These are phyloP conservation scores for Astyanax mexicanus DNA, from an alignment of 2,797 vertebrate genomes.

Conservation along the genomic window DNA sequence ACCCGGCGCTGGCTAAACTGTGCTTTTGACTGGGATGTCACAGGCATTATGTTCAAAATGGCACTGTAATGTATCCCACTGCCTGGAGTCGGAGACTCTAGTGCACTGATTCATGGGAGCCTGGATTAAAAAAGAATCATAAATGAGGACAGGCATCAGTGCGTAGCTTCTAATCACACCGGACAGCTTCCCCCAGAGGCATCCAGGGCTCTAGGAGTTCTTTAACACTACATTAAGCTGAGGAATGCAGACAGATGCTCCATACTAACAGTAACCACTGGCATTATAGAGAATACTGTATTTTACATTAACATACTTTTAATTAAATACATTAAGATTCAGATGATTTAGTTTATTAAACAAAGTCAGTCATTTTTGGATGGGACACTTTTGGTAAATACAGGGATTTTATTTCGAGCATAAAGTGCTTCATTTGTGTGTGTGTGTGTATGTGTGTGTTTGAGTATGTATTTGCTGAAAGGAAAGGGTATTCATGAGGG, in stretches of 20 bases:
- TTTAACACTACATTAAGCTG: constrained; percentile 33
- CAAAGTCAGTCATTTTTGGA: no score
- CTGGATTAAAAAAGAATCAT: constrained; percentile 32
- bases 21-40: constrained; percentile 53
- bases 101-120: constrained; percentile 16
- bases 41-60: constrained; percentile 49
- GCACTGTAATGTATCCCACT: constrained; percentile 45
- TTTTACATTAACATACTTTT: constrained; percentile 9
- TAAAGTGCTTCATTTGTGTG: no score
- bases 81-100: constrained; percentile 51
- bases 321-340: neutral
- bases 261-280: constrained; percentile 9
- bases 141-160: constrained; percentile 32
- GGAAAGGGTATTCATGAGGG: neutral
- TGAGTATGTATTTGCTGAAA: neutral
- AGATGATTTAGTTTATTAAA: neutral
- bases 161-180: constrained; percentile 30
- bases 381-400: no score
- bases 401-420: no score
- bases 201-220: constrained; percentile 1
- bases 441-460: neutral
- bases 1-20: constrained; percentile 55
- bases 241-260: constrained; percentile 14
- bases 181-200: constrained; percentile 13
- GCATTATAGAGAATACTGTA: neutral